Evolutionary conservation across 2,888 invertebrate species (phyloP), one percentile per base, ranked within the genome.

Genomic region (Drosophila subquinaria): DNA sequence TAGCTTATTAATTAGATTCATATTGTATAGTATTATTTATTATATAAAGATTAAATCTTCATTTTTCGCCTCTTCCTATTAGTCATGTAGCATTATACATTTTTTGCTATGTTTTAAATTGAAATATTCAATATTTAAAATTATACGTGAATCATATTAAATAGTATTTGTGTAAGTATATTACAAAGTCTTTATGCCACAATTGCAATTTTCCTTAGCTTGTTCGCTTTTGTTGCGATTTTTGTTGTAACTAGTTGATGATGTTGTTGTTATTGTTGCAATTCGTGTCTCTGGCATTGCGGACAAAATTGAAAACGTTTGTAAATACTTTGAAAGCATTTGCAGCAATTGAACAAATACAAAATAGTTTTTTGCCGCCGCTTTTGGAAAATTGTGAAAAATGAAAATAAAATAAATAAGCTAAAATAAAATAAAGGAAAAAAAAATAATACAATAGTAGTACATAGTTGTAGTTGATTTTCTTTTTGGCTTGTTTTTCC

Each of bases 331-430:
- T 81, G 73, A 81, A 85, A 85, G 82, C 85, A 85, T 89, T 86
- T 86, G 82, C 89, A 80, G 88, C 89, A 88, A 89, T 88, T 88
- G 86, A 82, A 82, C 88, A 82, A 89, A 89, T 75, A 86, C 86
- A 85, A 89, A 85, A 89, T 79, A 69, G 64, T 72, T 69, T 75
- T 55, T 60, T 63, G 66, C 68, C 42, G 78, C 62, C 57, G 76
- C 76, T 63, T 69, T 83, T 81, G 74, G 55, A 63, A 68, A 83
- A 74, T 79, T 73, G 85, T 78, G 73, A 60, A 85, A 85, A 82
- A 76, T 76, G 68, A 72, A 76, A 23, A 23, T 23, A 23, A 79
- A 79, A 27, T 43, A 60, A 79, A 71, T 66, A 83, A 52, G 36
- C 30, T 17, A 47, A 56, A n/a, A 63, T 57, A 57, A 56, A 47